These are phyloP conservation scores for Peromyscus eremicus DNA, from an alignment of 2,797 vertebrate genomes.

Conservation along the genomic window DNA sequence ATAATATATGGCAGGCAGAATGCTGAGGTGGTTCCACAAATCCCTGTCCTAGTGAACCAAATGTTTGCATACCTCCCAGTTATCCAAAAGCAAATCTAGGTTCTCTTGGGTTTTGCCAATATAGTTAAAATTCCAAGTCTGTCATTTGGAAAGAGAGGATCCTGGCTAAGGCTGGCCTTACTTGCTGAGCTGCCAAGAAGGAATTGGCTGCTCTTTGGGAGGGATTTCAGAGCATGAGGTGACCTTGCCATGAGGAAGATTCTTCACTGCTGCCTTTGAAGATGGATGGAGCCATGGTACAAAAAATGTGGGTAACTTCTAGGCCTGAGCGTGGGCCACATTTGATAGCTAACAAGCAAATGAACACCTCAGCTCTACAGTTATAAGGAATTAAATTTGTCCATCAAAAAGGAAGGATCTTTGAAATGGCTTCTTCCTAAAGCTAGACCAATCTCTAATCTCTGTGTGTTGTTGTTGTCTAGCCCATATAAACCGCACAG, in stretches of 20 bases:
- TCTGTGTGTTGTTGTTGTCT: neutral
- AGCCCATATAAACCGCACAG: neutral
- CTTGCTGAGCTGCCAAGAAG: neutral
- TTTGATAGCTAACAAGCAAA: neutral
- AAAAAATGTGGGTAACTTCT: neutral
- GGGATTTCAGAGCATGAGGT: neutral
- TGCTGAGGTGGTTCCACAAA: neutral
- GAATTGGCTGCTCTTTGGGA: neutral
- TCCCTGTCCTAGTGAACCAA: neutral
- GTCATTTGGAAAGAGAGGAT: conserved; percentile 5
- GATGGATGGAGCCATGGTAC: neutral
- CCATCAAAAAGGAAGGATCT: neutral
- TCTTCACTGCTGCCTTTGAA: conserved; percentile 20
- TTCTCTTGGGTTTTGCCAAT: conserved; percentile 14
- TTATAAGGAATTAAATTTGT: neutral
- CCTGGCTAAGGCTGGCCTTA: neutral
- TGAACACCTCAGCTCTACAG: neutral
- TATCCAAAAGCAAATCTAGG: neutral
- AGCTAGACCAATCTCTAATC: neutral
- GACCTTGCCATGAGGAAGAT: neutral
- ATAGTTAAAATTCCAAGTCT: conserved; percentile 11
- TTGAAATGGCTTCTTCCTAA: neutral
- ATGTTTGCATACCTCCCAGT: neutral
- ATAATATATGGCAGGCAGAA: neutral
- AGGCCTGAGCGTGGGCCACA: neutral